Evolutionary conservation across 2,113 vertebrate species (phyloP).

Genomic region (Periophthalmodon schlosseri): DNA sequence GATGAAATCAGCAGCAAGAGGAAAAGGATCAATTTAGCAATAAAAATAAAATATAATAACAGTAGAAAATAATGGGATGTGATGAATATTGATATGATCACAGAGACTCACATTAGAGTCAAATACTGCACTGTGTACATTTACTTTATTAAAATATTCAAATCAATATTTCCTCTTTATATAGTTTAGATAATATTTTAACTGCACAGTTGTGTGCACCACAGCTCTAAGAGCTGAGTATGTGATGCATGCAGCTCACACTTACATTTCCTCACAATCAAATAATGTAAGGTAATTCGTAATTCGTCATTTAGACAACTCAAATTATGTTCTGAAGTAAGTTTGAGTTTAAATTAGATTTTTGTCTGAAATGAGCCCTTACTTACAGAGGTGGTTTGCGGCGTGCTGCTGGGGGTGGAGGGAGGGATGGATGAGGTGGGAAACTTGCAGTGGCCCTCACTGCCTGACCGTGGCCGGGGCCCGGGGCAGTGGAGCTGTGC

Average conservation of each 20-base stretch:
- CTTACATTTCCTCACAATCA: too few relatives aligned
- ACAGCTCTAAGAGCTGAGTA: slow-evolving; percentile 2
- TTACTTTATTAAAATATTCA: neutral
- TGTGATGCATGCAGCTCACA: slow-evolving; percentile 29
- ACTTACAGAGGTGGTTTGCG: slow-evolving; percentile 72
- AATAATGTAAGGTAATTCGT: neutral
- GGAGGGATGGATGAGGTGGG: slow-evolving; percentile 67
- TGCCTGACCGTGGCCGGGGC: slow-evolving; percentile 83
- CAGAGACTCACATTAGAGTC: neutral
- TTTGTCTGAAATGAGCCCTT: neutral
- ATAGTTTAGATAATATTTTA: neutral
- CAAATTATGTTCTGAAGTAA: neutral
- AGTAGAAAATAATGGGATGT: neutral
- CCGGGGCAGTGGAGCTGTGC: slow-evolving; percentile 80
- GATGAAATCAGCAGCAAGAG: slow-evolving; percentile 25
- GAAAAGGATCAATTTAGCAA: neutral
- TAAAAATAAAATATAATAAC: neutral
- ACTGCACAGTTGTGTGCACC: neutral
- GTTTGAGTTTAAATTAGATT: neutral
- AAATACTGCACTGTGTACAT: neutral
- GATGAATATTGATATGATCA: neutral
- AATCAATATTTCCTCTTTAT: too few relatives aligned
- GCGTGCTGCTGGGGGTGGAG: slow-evolving; percentile 77
- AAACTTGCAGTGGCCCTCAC: slow-evolving; percentile 79
- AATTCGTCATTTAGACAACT: neutral